Evolutionary conservation across 2,797 vertebrate genomes (phyloP), one percentile per base, ranked within the genome.

Genomic region (Mycteria americana): DNA sequence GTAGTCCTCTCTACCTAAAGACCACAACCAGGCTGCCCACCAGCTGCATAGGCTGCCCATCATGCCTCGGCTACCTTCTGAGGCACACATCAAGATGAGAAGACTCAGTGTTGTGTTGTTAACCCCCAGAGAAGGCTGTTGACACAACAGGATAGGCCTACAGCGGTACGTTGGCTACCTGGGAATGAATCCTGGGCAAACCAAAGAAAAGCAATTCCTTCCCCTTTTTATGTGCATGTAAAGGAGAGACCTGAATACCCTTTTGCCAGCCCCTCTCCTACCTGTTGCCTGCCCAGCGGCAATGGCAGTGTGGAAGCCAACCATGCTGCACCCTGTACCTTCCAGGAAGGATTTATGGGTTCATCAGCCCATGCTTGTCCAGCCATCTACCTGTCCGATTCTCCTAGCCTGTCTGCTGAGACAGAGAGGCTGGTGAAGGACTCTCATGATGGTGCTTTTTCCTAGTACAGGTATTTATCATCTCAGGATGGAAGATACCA

Each of bases 31-130:
- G 56, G 28, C 46, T 33, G 23, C 27, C 33, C 18, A 53, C 9
- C 8, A 31, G 56, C 56, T 48, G 41, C 3, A 0, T 2, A 24
- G 45, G 39, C 39, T 28, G 41, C 16, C 41, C 54, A 15, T 2
- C 1, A 0, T 5, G 11, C 18, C 27, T n/a, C 9, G 6, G 18
- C 23, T 64, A n/a, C 82, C 39, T 79, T 63, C 51, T 0, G 24
- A 37, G 37, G 46, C 0, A 5, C 24, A 9, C 25, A 13, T 6
- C 16, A 2, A 69, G 9, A 9, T 0, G 0, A 39, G 57, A 50
- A 57, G 54, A 24, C 46, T 68, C 23, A 13, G 39, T 1, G 9
- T 1, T 45, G 48, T 30, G 59, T 33, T 24, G 18, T 15, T 31
- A 65, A 41, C 4, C 16, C 43, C 25, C 59, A 18, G 28, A 46